Conservation (phyloP, 2,888 invertebrate species). For the Acholoe squamosa region DNA sequence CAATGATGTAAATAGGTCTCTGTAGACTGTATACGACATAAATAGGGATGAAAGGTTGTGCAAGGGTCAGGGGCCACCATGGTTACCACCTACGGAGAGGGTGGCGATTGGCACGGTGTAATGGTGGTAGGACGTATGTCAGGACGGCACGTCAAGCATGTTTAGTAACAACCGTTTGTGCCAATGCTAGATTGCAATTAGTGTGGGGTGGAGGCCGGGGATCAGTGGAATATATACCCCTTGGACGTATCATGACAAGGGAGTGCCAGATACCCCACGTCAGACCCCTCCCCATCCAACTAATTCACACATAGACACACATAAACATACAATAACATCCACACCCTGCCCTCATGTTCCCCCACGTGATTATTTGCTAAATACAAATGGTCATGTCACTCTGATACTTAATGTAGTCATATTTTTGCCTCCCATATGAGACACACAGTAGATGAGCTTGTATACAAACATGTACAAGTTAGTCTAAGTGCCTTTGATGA, state of each 20-base stretch:
- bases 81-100: neutral
- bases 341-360: neutral
- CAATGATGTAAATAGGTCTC: too few species aligned
- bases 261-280: neutral
- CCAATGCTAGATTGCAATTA: neutral
- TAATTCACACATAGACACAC: conserved; percentile 18
- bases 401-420: neutral
- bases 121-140: neutral
- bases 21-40: neutral
- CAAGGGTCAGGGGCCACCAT: neutral
- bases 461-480: conserved; percentile 27
- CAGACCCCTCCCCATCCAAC: neutral
- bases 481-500: neutral
- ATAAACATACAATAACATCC: neutral
- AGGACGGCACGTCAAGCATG: neutral
- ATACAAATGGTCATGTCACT: neutral
- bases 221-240: neutral
- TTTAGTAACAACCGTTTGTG: conserved; percentile 40
- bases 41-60: neutral
- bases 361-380: neutral
- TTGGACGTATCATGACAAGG: conserved; percentile 15
- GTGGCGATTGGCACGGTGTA: conserved; percentile 18
- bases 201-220: neutral
- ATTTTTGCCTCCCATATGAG: neutral
- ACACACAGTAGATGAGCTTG: neutral